phyloP scores from a whole-genome alignment of 2,797 vertebrate species.

The Amblyraja radiata region DNA sequence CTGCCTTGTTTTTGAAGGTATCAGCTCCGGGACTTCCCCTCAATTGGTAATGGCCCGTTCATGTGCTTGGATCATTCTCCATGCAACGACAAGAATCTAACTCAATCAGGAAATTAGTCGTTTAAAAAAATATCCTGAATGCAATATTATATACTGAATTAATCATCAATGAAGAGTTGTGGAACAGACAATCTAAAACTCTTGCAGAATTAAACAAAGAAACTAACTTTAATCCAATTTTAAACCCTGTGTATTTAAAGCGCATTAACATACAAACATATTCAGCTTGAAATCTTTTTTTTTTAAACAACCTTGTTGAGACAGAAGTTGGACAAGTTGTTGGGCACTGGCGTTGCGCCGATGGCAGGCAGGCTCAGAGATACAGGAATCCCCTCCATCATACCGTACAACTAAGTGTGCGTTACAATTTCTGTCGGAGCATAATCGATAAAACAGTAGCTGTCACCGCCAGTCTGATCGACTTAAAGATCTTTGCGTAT shows the following conservation, averaged over 20 bases:
- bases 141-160: not conserved
- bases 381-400: no score
- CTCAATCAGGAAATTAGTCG: conserved; percentile 35
- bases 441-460: not conserved
- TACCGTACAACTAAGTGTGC: no score
- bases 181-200: not conserved
- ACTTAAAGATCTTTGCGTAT: not conserved
- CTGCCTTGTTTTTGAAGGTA: not conserved
- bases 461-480: not conserved
- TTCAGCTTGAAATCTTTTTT: not conserved
- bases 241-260: no score
- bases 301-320: not conserved
- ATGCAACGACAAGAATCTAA: not conserved
- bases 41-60: not conserved
- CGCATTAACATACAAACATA: not conserved
- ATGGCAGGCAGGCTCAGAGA: not conserved
- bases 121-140: conserved; percentile 8
- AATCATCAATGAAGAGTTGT: not conserved
- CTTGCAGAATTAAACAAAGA: not conserved
- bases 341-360: no score
- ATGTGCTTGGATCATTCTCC: conserved; percentile 6
- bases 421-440: not conserved
- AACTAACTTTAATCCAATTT: no score
- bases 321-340: not conserved
- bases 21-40: not conserved